phyloP scores from a whole-genome alignment of 2,888 invertebrate genomes.

The Cremastobaeus sp. region DNA sequence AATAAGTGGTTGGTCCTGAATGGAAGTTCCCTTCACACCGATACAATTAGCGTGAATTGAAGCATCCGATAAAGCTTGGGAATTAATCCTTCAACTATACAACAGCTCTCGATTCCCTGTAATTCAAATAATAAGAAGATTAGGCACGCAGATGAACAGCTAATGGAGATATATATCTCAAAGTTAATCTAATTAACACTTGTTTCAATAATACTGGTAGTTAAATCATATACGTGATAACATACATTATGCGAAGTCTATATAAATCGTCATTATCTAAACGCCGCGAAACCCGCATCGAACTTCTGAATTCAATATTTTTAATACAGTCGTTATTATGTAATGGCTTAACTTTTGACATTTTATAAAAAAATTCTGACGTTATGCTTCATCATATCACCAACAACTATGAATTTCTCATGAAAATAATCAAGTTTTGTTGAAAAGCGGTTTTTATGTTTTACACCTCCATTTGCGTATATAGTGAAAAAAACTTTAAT shows the following conservation, averaged over 20 bases:
- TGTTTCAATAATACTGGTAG: slow-evolving; percentile 5
- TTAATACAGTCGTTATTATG: no score
- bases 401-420: no score
- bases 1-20: not conserved
- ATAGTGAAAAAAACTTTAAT: no score
- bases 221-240: slow-evolving; percentile 1
- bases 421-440: no score
- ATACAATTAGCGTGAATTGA: not conserved
- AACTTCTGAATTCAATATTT: no score
- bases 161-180: slow-evolving; percentile 23
- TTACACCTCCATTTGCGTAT: no score
- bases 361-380: no score
- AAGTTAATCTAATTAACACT: slow-evolving; percentile 32
- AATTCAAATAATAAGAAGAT: slow-evolving; percentile 24
- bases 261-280: no score
- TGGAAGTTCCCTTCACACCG: not conserved
- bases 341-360: no score
- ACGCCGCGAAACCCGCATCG: no score
- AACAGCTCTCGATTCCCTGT: slow-evolving; percentile 6
- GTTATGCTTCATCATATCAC: no score
- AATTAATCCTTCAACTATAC: slow-evolving; percentile 4
- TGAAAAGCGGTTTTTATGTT: no score
- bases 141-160: slow-evolving; percentile 4
- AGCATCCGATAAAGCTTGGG: not conserved
- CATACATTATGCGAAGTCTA: slow-evolving; percentile 13